Evolutionary conservation across 2,797 vertebrate genomes (phyloP).

Genomic region (Anas acuta): DNA sequence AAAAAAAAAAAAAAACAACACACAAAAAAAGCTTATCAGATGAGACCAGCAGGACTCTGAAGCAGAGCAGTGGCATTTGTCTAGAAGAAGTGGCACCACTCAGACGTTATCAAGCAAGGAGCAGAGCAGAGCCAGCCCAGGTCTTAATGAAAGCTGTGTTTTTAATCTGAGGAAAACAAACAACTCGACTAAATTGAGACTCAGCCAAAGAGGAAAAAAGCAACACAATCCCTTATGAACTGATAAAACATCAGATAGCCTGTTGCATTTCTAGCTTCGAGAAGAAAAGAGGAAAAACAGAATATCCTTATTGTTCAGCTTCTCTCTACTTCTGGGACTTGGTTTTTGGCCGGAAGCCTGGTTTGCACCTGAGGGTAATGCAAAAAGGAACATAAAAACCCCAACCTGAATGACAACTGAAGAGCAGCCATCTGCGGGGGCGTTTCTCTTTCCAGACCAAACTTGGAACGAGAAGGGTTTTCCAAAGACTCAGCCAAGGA

Average conservation of each 20-base stretch:
- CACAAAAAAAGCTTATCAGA: not conserved
- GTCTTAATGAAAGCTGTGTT: not conserved
- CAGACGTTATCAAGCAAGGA: not conserved
- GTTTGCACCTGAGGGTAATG: conserved; percentile 25
- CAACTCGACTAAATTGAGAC: not conserved
- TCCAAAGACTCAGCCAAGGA: not conserved
- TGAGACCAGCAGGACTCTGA: not conserved
- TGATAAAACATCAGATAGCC: not conserved
- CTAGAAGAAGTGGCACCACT: not conserved
- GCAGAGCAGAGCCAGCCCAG: not conserved
- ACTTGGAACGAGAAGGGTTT: conserved; percentile 14
- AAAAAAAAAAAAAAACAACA: not conserved
- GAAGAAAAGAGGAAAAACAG: not conserved
- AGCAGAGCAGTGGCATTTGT: not conserved
- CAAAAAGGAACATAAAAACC: conserved; percentile 26
- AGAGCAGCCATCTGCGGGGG: conserved; percentile 34
- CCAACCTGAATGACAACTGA: not conserved
- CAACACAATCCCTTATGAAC: not conserved
- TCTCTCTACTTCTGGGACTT: not conserved
- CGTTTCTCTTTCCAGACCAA: conserved; percentile 35
- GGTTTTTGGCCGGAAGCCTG: not conserved
- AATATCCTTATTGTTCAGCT: not conserved
- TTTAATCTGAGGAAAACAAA: conserved; percentile 12
- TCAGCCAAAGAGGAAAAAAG: not conserved
- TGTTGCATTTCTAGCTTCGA: not conserved